These are phyloP conservation scores for Oostethus manadensis DNA, from an alignment of 2,113 vertebrate species.

Conservation along the genomic window DNA sequence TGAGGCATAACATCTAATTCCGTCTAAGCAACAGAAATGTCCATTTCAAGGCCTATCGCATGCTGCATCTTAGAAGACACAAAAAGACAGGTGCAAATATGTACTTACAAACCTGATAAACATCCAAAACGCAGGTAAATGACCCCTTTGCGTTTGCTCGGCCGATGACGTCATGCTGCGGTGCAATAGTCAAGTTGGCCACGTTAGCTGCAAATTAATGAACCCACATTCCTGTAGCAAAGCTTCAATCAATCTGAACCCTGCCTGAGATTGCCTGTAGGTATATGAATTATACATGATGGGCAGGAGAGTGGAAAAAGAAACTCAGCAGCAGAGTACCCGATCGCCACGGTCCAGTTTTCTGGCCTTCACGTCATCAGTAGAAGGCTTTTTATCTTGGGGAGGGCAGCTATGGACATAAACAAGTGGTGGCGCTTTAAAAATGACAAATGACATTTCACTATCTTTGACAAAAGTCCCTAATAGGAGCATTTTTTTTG, in stretches of 20 bases:
- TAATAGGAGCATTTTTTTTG: conserved; percentile 4
- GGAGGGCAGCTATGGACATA: neutral
- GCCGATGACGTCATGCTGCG: conserved; percentile 6
- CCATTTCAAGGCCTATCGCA: neutral
- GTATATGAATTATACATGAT: conserved; percentile 1
- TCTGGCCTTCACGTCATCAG: neutral
- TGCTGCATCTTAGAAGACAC: too few relatives aligned
- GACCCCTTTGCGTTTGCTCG: neutral
- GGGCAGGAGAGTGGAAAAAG: neutral
- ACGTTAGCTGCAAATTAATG: conserved; percentile 9
- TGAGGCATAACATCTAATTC: neutral
- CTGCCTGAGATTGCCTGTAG: conserved; percentile 1
- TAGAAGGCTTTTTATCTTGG: neutral
- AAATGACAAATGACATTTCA: conserved; percentile 25
- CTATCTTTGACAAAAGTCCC: conserved; percentile 18
- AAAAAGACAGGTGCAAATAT: neutral
- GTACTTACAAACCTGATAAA: neutral
- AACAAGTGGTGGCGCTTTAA: neutral
- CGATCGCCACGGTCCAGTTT: neutral
- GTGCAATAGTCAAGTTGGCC: conserved; percentile 2
- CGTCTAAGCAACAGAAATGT: neutral
- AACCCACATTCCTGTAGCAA: neutral
- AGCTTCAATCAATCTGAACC: conserved; percentile 3
- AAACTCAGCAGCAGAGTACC: neutral
- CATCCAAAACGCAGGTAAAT: neutral